A percentile compares a stretch with the other conserved stretches of the same genome.
Evolutionary conservation across 92 coral and sea anemone genomes (phyloP).

Genomic region (Anthopleura xanthogrammica): DNA sequence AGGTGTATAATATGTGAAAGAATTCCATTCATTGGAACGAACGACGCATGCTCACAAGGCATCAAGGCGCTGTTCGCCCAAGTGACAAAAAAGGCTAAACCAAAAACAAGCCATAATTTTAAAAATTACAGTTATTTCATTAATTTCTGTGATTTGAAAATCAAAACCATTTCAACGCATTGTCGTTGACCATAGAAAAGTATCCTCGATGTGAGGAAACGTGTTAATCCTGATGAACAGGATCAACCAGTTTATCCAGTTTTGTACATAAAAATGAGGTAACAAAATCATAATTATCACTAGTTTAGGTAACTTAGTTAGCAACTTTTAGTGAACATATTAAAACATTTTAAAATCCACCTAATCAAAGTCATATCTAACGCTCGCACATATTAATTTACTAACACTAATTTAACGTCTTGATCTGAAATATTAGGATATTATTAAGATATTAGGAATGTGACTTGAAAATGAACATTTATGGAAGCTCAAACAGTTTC

Average conservation of each 20-base stretch:
- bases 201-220: slow-evolving; percentile 13
- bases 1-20: neutral
- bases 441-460: neutral
- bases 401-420: neutral
- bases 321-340: neutral
- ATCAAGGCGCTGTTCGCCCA: neutral
- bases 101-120: neutral
- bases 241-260: neutral
- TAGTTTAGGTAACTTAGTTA: neutral
- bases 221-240: neutral
- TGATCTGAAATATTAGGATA: neutral
- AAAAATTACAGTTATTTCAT: neutral
- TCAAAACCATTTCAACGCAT: neutral
- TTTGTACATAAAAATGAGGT: neutral
- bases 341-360: neutral
- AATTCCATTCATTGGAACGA: neutral
- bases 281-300: neutral
- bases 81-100: neutral
- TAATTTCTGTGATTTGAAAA: neutral
- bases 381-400: neutral
- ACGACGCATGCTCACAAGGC: neutral
- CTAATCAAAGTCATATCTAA: neutral
- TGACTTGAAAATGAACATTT: neutral
- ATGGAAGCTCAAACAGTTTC: neutral
- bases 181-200: neutral